Evolutionary conservation across 2,113 vertebrate species (phyloP).

Genomic region (Mormyrus iriodes): DNA sequence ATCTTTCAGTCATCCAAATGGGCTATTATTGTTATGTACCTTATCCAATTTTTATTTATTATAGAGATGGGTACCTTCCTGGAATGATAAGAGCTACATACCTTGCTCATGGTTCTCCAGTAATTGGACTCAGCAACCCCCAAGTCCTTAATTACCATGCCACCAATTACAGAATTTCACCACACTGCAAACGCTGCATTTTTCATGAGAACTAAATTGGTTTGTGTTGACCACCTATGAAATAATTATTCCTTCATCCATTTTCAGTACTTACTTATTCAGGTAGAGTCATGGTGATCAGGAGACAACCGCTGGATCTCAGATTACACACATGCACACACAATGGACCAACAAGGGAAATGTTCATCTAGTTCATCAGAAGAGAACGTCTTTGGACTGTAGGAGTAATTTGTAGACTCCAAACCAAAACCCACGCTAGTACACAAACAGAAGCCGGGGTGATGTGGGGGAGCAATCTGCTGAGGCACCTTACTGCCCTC

Average conservation of each 20-base stretch:
- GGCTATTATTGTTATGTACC: conserved; percentile 4
- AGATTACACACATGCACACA: not conserved
- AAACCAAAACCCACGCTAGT: not conserved
- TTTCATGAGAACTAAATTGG: not conserved
- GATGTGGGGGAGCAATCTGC: not conserved
- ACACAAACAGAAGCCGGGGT: not conserved
- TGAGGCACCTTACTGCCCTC: not conserved
- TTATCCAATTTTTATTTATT: not conserved
- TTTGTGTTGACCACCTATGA: not conserved
- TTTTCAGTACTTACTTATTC: not conserved
- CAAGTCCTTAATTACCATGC: not conserved
- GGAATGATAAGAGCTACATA: not conserved
- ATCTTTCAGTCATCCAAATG: not conserved
- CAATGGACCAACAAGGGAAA: not conserved
- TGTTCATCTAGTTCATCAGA: not conserved
- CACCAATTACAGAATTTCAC: not conserved
- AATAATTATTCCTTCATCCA: conserved; percentile 3
- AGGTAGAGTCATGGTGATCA: not conserved
- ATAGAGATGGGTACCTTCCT: not conserved
- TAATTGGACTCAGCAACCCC: not conserved
- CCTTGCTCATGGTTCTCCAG: not conserved
- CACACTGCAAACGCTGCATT: not conserved
- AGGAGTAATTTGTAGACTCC: not conserved
- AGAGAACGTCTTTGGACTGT: not conserved
- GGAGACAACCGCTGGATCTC: not conserved